Evolutionary conservation across 2,797 vertebrate species (phyloP).

Genomic region (Xiphophorus birchmanni): DNA sequence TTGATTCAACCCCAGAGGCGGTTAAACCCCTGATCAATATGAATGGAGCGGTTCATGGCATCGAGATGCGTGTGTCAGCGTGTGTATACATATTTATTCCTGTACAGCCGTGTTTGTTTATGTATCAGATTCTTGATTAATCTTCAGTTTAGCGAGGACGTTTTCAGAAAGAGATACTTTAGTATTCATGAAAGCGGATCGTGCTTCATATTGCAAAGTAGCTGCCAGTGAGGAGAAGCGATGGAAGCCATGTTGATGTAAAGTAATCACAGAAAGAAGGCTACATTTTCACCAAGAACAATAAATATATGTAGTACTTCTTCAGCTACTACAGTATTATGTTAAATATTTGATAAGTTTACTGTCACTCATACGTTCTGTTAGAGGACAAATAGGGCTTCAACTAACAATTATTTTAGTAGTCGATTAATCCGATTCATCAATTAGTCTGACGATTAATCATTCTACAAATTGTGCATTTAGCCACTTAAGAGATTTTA

Average conservation of each 20-base stretch:
- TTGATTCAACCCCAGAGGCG: conserved; percentile 32
- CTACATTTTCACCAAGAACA: conserved; percentile 38
- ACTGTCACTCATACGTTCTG: conserved; percentile 16
- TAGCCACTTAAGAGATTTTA: too few species aligned
- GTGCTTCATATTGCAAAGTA: conserved; percentile 40
- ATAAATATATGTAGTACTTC: conserved; percentile 16
- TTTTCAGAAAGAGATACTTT: conserved; percentile 16
- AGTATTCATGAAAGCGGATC: conserved; percentile 31
- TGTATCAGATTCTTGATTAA: conserved; percentile 41
- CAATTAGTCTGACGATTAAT: too few species aligned
- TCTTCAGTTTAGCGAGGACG: conserved; percentile 8
- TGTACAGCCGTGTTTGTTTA: conserved; percentile 12
- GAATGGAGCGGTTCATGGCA: conserved; percentile 27
- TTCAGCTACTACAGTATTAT: neutral
- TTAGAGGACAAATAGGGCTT: conserved; percentile 15
- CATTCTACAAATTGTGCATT: too few species aligned
- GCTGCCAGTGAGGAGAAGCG: conserved; percentile 16
- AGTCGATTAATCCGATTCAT: too few species aligned
- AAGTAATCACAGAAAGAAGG: conserved; percentile 12
- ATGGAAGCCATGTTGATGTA: conserved; percentile 23
- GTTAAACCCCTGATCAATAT: conserved; percentile 46
- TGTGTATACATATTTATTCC: conserved; percentile 16
- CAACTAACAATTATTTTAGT: too few species aligned
- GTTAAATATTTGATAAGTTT: conserved; percentile 39
- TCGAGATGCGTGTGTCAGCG: conserved; percentile 9